Base-by-base conservation (phyloP, 2,113 vertebrate genomes). In the Cygnus atratus region DNA sequence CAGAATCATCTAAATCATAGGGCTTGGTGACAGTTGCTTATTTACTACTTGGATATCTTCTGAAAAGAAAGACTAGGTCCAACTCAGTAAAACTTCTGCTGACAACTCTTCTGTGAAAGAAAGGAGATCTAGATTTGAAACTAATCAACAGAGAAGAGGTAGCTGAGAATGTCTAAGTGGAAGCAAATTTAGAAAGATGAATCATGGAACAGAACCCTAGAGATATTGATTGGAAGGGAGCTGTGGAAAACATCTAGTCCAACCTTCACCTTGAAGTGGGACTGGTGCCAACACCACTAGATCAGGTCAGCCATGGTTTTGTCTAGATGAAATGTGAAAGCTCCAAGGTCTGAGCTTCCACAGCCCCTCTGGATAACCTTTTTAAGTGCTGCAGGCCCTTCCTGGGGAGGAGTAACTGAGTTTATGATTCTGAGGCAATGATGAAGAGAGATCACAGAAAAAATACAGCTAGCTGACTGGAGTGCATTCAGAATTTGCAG, bases 381-480 rank as follows among this genome's bases (percentile, higher is more conserved):
- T 29, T 55, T 41, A 73, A 26, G 43, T 62, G 65, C 33, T 77
- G 33, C 39, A 73, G 6, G 37, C 28, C 39, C 16, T 29, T 77
- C 29, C 33, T 57, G 28, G 31, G 54, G 33, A 90, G 44, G 28
- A 77, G 11, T 10, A 57, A 43, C 0, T 31, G 12, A 59, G 29
- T 67, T 63, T 31, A 58, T 71, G n/a, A 57, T 76, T 46, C 59
- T n/a, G 7, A 84, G 37, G 33, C 46, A 43, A 24, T 17, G 43
- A 81, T 77, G 39, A 19, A 93, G 55, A 74, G 13, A 79, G 61
- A 73, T 39, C 41, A 62, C 10, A 82, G 61, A 58, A 84, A 55
- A 65, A 80, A 63, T 46, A 55, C 26, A 81, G 55, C 26, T 0
- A 81, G 55, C 26, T 0, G 0, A 52, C 28, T 73, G 39, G 22